These are phyloP conservation scores for Drosophila vallismaia DNA, from an alignment of 2,888 invertebrate genomes.

Conservation along the genomic window DNA sequence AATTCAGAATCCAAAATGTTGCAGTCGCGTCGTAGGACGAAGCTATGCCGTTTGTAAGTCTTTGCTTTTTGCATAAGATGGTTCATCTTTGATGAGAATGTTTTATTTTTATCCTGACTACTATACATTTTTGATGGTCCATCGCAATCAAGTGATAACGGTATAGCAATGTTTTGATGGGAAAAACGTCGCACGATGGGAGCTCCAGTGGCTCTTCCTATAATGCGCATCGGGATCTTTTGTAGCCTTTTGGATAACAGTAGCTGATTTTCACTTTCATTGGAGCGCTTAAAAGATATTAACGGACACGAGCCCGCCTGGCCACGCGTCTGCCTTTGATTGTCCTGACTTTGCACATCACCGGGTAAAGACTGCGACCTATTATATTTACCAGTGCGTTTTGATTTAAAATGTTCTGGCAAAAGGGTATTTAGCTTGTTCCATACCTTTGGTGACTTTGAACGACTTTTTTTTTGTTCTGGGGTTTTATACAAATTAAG, in stretches of 20 bases:
- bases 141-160: not conserved
- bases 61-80: conserved; percentile 94
- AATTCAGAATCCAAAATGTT: conserved; percentile 89
- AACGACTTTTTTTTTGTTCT: not conserved
- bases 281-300: conserved; percentile 57
- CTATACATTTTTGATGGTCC: not conserved
- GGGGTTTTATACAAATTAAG: not conserved
- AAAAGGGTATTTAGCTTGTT: conserved; percentile 88
- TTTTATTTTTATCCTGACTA: conserved; percentile 86
- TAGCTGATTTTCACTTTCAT: conserved; percentile 28
- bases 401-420: conserved; percentile 89
- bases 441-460: conserved; percentile 80
- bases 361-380: conserved; percentile 93
- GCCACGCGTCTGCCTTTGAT: conserved; percentile 57
- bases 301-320: conserved; percentile 72
- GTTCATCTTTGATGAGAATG: conserved; percentile 92
- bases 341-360: conserved; percentile 85
- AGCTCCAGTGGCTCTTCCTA: conserved; percentile 61
- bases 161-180: conserved; percentile 4
- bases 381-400: conserved; percentile 82
- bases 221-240: conserved; percentile 74
- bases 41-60: conserved; percentile 84
- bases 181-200: conserved; percentile 19
- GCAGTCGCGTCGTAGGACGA: conserved; percentile 85
- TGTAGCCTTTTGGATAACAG: conserved; percentile 72